Percentiles rank a stretch among this genome's conserved stretches.
Conservation (phyloP, 2,888 invertebrate species). For the Drosophila nigritarsus region DNA sequence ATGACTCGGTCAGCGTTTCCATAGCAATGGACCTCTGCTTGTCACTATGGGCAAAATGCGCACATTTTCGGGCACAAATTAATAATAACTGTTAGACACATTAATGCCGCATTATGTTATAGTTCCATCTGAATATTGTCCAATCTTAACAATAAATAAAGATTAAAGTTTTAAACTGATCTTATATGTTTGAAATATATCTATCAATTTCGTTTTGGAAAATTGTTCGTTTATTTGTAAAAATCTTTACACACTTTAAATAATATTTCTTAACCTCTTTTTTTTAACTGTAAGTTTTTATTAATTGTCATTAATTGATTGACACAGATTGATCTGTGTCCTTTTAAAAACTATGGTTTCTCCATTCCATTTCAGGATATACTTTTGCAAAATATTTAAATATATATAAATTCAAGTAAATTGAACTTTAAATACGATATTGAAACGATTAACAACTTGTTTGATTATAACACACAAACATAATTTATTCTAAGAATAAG, state of each 20-base stretch:
- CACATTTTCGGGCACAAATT: neutral
- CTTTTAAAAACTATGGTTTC: neutral
- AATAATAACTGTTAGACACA: neutral
- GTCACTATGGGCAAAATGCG: neutral
- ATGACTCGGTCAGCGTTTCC: slow-evolving; percentile 17
- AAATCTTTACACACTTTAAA: too few relatives aligned
- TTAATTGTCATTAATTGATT: neutral
- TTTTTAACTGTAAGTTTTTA: neutral
- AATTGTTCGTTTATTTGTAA: neutral
- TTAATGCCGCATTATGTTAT: neutral
- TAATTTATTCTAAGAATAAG: neutral
- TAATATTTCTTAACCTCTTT: too few relatives aligned
- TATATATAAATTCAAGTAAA: neutral
- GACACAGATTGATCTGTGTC: neutral
- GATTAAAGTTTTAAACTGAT: neutral
- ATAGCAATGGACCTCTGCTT: slow-evolving; percentile 12
- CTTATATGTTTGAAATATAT: neutral
- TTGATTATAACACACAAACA: neutral
- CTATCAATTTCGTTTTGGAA: neutral
- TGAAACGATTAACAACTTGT: neutral
- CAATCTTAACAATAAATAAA: neutral
- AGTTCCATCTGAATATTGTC: neutral
- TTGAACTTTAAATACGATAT: neutral
- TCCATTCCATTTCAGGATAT: neutral
- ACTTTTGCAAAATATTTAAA: neutral